These are phyloP conservation scores for Brotula barbata DNA, from an alignment of 2,797 vertebrate species.

Conservation along the genomic window DNA sequence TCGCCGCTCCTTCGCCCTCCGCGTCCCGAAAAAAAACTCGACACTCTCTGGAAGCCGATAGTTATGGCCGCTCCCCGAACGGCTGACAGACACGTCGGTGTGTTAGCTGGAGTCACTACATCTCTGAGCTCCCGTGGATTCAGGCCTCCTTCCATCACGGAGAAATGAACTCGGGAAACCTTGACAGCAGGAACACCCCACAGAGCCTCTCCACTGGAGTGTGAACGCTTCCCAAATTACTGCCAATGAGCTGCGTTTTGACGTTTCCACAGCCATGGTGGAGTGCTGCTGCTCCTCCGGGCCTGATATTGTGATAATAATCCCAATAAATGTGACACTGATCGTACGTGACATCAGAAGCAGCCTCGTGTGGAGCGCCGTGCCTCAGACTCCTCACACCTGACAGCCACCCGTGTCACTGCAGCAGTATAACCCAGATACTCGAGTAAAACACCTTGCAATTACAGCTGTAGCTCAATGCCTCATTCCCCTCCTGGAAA, in stretches of 20 bases:
- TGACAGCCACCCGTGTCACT: constrained; percentile 1
- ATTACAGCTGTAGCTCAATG: background rate
- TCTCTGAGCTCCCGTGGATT: constrained; percentile 32
- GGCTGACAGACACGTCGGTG: constrained; percentile 28
- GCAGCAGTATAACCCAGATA: constrained; percentile 7
- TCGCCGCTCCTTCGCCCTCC: too few species aligned
- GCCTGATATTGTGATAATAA: background rate
- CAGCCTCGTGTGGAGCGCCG: too few species aligned
- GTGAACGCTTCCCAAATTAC: constrained; percentile 31
- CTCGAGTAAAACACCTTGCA: constrained; percentile 8
- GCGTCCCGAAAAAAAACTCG: too few species aligned
- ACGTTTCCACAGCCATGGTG: constrained; percentile 22
- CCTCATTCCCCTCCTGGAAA: background rate
- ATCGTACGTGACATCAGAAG: too few species aligned
- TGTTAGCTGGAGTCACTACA: constrained; percentile 29
- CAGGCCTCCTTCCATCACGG: constrained; percentile 16
- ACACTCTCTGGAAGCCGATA: too few species aligned
- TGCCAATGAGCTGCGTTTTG: constrained; percentile 19
- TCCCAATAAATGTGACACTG: too few species aligned
- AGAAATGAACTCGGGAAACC: constrained; percentile 8
- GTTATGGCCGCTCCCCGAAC: background rate
- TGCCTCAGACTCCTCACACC: too few species aligned
- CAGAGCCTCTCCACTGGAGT: constrained; percentile 27
- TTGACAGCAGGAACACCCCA: constrained; percentile 35
- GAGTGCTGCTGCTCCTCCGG: background rate